These are phyloP conservation scores for Etheostoma cragini DNA, from an alignment of 2,113 vertebrate species.

Conservation along the genomic window DNA sequence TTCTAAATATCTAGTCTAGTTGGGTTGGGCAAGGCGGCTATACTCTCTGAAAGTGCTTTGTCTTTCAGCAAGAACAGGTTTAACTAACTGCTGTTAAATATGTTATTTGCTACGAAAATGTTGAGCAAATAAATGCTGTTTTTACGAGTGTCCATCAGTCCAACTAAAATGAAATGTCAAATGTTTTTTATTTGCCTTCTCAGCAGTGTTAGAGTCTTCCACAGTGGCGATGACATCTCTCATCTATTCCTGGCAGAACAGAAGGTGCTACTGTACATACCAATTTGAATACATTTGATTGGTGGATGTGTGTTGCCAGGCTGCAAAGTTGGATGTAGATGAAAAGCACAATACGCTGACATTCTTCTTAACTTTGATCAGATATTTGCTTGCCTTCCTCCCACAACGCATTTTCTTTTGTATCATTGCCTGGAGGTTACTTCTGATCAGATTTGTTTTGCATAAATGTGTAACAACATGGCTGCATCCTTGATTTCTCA, in stretches of 20 bases:
- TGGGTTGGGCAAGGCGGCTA: conserved; percentile 17
- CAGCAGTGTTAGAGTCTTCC: conserved; percentile 14
- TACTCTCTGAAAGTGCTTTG: background rate
- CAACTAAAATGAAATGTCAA: conserved; percentile 26
- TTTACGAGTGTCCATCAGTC: conserved; percentile 41
- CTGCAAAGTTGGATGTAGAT: conserved; percentile 51
- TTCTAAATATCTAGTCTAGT: conserved; percentile 20
- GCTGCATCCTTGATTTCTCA: conserved; percentile 66
- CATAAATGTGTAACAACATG: conserved; percentile 62
- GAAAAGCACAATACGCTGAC: conserved; percentile 23
- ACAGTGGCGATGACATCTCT: conserved; percentile 22
- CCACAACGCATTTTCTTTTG: conserved; percentile 46
- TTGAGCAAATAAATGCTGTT: conserved; percentile 19
- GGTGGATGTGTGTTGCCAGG: conserved; percentile 36
- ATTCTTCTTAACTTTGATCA: conserved; percentile 67
- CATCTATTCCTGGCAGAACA: conserved; percentile 28
- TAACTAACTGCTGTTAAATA: conserved; percentile 21
- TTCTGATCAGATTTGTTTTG: conserved; percentile 65
- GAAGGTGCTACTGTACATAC: conserved; percentile 15
- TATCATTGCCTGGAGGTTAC: conserved; percentile 58
- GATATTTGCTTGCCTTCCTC: conserved; percentile 59
- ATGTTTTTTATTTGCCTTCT: conserved; percentile 24
- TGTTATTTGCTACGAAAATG: conserved; percentile 32
- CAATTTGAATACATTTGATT: conserved; percentile 40
- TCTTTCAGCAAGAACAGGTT: background rate